Evolutionary conservation across 2,888 invertebrate genomes (phyloP), one percentile per base, ranked within the genome.

Genomic region (Baronia brevicornis): DNA sequence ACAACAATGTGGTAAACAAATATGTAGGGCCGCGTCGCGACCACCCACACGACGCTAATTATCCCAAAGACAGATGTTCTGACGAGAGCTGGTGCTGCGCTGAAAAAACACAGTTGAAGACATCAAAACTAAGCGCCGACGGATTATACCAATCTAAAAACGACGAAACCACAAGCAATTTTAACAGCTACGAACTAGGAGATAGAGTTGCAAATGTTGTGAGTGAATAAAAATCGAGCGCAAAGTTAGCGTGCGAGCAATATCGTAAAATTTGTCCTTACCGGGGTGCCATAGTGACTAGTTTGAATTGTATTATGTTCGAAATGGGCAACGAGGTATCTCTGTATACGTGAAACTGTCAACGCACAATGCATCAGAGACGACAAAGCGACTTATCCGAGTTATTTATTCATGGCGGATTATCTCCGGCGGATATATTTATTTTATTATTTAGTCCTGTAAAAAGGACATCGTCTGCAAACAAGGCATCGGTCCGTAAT

Each of bases 371-470:
- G 64, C 63, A 70, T 70, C 72, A 69, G 54, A 49, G 58, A 64
- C 62, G 74, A 78, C 80, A 82, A 79, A 71, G 69, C 61, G 57
- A 51, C 51, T 66, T 62, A 68, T 64, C 60, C 51, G 63, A 63
- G 66, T 67, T 70, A 78, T 73, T 73, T 79, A 80, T 82, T 82
- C 82, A 84, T 79, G 67, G 72, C 56, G 68, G 80, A 80, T 82
- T 78, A 79, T 65, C 62, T 45, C 51, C 51, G 42, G 42, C 22
- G 64, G 67, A 69, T 70, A 65, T 63, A 62, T 61, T 57, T 57
- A 58, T 57, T 57, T 63, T 69, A n/a, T n/a, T n/a, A 71, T 69
- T 67, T 62, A 42, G 43, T 47, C 60, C 56, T 60, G 53, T 54
- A 60, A 60, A 70, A 68, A 71, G 70, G 67, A 68, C 69, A 63